Conservation (phyloP, 2,888 invertebrate species). For the Malachius bipustulatus region DNA sequence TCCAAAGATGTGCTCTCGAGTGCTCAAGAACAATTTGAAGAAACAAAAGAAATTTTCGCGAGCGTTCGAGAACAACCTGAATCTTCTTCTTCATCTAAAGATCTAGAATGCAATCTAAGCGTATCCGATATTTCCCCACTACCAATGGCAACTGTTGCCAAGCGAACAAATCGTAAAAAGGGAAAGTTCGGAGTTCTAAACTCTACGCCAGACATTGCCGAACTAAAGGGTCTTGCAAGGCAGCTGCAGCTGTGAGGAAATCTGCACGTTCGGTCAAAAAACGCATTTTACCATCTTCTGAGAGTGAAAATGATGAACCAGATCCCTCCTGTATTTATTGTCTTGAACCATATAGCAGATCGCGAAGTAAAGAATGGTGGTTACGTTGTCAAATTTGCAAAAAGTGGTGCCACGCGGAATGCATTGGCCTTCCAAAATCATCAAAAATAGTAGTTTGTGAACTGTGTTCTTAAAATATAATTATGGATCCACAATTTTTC, state of each 20-base stretch:
- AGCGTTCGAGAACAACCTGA: slow-evolving; percentile 3
- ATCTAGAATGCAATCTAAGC: not conserved
- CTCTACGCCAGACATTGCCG: slow-evolving; percentile 3
- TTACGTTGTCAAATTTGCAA: slow-evolving; percentile 3
- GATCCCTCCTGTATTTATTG: not conserved
- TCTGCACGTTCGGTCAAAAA: not conserved
- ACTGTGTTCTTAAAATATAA: not conserved
- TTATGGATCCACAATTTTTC: not conserved
- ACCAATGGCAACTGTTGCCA: not conserved
- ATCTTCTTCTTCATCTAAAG: too few relatives aligned
- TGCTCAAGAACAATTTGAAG: not conserved
- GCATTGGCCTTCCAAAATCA: slow-evolving; percentile 1
- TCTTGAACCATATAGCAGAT: slow-evolving; percentile 2
- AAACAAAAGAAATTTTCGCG: not conserved
- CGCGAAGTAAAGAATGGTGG: slow-evolving; percentile 1
- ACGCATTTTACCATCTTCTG: slow-evolving; percentile 1
- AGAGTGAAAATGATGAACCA: not conserved
- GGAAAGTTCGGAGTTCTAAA: not conserved
- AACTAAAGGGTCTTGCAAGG: slow-evolving; percentile 1
- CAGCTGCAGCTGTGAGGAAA: not conserved
- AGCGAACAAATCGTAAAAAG: slow-evolving; percentile 2
- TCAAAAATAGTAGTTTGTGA: not conserved
- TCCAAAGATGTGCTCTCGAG: too few relatives aligned
- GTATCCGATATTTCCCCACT: not conserved
- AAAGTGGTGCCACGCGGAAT: slow-evolving; percentile 1